Base-by-base conservation (phyloP, 2,797 vertebrate species). In the Holocentrus rufus region DNA sequence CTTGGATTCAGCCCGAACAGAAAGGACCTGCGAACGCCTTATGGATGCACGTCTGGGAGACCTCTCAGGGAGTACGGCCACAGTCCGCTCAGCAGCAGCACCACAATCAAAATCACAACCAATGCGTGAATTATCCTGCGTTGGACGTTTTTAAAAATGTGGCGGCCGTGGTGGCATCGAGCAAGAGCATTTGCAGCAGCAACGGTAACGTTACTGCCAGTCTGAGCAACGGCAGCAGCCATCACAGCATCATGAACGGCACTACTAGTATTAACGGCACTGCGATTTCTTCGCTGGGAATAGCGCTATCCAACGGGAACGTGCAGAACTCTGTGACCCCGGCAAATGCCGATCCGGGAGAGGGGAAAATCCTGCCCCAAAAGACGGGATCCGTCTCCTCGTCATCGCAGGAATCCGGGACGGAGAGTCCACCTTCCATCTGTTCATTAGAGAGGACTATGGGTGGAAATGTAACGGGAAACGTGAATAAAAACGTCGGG, bases 1-100 rank as follows among this genome's bases (percentile, higher is more conserved):
- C 97, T 91, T 98, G 97, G 97, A 97, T 98, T 93, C 97, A 98
- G 95, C 97, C 97, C 83, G 97, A 99, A 91, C 97, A 99, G 95
- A 97, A 96, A 93, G 96, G 97, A 93, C 97, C 97, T 89, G 97
- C 97, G 90, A 98, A 97, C 94, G 95, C 95, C 87, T 94, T 98
- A 91, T 98, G 97, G 97, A 99, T 99, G 97, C 95, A 96, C 85
- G 96, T 97, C 92, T 99, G 97, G 97, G 96, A 98, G 93, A 98
- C 95, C 87, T 96, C 97, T 94, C 97, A 97, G 95, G 96, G 95
- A 92, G 92, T 93, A 76, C 88, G 95, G 91, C 85, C 94, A 71
- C 84, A 90, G 86, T 88, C 93, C 67, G 87, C 91, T 72, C 93
- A 94, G 81, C 95, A 94, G 80, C 91, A 92, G 85, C 94, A 93